phyloP scores from a whole-genome alignment of 2,888 invertebrate genomes.

The Drosophila differens region DNA sequence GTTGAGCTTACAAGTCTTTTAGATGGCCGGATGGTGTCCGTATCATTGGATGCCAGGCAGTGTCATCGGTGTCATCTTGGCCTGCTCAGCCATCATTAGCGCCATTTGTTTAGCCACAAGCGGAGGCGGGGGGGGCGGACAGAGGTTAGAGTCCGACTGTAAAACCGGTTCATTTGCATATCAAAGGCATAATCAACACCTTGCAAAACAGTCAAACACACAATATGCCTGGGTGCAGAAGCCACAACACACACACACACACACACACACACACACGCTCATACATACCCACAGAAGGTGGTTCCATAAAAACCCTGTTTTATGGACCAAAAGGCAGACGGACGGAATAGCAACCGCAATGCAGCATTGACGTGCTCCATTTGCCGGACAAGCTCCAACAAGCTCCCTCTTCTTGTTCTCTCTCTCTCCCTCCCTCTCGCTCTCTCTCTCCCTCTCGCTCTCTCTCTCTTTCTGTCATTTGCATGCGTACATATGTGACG shows the following conservation, averaged over 20 bases:
- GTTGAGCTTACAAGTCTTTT: conserved; percentile 38
- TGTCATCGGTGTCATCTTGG: conserved; percentile 61
- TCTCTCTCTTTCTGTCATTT: conserved; percentile 45
- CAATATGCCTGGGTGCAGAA: conserved; percentile 40
- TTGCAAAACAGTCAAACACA: conserved; percentile 61
- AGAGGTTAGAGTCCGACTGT: conserved; percentile 33
- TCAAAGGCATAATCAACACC: conserved; percentile 82
- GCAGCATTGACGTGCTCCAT: conserved; percentile 71
- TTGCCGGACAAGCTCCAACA: conserved; percentile 50
- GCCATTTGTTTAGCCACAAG: conserved; percentile 59
- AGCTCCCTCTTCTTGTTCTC: neutral
- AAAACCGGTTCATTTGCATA: conserved; percentile 80
- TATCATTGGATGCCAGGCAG: conserved; percentile 51
- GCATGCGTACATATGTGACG: conserved; percentile 49
- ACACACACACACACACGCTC: conserved; percentile 1
- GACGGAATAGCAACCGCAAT: conserved; percentile 41
- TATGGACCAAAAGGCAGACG: conserved; percentile 21
- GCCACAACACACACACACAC: conserved; percentile 34
- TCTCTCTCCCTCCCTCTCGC: neutral
- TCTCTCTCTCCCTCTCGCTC: conserved; percentile 5
- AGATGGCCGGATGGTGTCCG: conserved; percentile 50
- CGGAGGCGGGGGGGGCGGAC: neutral
- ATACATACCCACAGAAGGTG: conserved; percentile 10
- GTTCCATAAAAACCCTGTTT: conserved; percentile 48
- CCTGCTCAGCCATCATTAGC: conserved; percentile 69